Evolutionary conservation across 2,797 vertebrate species (phyloP).

Genomic region (Phoxinus dragarum): DNA sequence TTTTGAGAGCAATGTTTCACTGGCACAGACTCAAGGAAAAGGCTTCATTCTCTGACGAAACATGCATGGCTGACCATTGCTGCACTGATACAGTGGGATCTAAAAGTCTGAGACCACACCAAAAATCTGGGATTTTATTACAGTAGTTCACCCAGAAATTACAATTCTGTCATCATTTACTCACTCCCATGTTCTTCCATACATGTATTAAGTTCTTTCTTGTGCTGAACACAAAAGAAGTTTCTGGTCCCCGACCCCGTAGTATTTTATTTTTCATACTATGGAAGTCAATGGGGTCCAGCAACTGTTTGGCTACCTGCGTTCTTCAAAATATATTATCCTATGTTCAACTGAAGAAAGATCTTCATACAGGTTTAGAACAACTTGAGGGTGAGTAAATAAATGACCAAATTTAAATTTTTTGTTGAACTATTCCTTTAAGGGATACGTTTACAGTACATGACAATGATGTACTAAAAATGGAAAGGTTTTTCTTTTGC

Average conservation of each 20-base stretch:
- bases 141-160: not conserved
- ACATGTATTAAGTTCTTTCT: not conserved
- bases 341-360: not conserved
- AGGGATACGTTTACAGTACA: not conserved
- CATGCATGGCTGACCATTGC: conserved; percentile 75
- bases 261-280: not conserved
- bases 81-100: conserved; percentile 48
- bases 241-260: not conserved
- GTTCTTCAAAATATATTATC: not conserved
- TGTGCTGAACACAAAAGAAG: not conserved
- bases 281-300: not conserved
- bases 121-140: not conserved
- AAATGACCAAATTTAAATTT: not conserved
- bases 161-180: not conserved
- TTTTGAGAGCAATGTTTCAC: not conserved
- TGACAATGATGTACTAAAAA: not conserved
- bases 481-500: not conserved
- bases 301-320: not conserved
- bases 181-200: not conserved
- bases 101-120: not conserved
- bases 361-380: not conserved
- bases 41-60: not conserved
- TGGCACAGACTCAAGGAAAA: not conserved
- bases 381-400: not conserved
- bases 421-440: not conserved